phyloP scores from a whole-genome alignment of 2,888 invertebrate species.

The Ellobium chinense region DNA sequence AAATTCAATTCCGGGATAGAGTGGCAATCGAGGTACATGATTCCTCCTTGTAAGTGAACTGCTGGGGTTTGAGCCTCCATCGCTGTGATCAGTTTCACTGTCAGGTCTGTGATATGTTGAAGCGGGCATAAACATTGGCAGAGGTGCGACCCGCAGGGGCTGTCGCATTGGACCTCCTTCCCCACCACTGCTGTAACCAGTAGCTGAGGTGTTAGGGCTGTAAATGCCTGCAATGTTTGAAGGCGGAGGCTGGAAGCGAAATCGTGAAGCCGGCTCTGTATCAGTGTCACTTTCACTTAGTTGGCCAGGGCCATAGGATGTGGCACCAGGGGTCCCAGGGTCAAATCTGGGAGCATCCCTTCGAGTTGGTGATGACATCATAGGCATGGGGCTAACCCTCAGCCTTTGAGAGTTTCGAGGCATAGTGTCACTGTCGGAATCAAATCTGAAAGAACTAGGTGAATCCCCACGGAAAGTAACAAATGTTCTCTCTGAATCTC shows the following conservation, averaged over 20 bases:
- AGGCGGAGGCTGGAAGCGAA: background rate
- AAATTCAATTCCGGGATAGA: slow-evolving; percentile 42
- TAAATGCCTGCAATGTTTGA: slow-evolving; percentile 4
- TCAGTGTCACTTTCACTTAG: slow-evolving; percentile 31
- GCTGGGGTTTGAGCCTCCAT: slow-evolving; percentile 2
- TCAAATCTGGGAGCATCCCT: background rate
- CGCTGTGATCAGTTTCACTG: slow-evolving; percentile 34
- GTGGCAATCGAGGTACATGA: slow-evolving; percentile 42
- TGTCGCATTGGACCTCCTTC: background rate
- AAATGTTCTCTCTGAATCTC: slow-evolving; percentile 45
- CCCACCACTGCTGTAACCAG: slow-evolving; percentile 23
- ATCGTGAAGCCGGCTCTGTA: background rate
- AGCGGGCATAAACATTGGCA: slow-evolving; percentile 18
- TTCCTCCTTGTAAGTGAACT: slow-evolving; percentile 29
- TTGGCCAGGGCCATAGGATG: background rate
- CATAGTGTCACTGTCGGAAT: slow-evolving; percentile 49
- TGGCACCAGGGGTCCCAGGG: background rate
- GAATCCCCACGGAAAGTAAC: slow-evolving; percentile 51
- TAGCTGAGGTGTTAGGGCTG: background rate
- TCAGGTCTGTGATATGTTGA: slow-evolving; percentile 12
- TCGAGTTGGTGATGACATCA: slow-evolving; percentile 12
- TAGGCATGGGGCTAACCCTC: background rate
- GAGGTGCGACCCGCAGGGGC: slow-evolving; percentile 16
- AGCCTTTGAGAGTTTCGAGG: slow-evolving; percentile 23
- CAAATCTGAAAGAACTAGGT: slow-evolving; percentile 51